Conservation (phyloP, 2,113 vertebrate species). For the Balaeniceps rex region DNA sequence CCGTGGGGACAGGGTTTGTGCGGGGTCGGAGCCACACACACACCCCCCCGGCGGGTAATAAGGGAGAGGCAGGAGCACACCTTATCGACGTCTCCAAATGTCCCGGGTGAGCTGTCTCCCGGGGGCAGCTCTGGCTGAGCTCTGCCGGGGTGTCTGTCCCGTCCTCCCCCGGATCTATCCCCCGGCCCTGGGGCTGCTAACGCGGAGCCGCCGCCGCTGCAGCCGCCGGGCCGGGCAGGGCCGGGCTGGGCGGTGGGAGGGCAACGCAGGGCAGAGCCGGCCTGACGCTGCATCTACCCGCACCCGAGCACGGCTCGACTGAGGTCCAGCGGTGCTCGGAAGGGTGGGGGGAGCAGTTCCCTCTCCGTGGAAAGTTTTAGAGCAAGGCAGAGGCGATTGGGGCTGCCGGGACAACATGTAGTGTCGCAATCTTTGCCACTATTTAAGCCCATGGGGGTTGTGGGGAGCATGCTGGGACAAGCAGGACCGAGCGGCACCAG, state of each 20-base stretch:
- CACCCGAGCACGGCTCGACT: fast-evolving
- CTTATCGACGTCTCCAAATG: not conserved
- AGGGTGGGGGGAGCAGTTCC: too few species aligned
- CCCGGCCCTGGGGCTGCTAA: not conserved
- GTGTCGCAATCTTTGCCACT: fast-evolving
- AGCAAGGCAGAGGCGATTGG: fast-evolving
- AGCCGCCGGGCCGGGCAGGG: not conserved
- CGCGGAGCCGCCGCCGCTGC: not conserved
- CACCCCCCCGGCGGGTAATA: not conserved
- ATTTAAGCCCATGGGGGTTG: not conserved
- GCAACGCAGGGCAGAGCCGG: too few species aligned
- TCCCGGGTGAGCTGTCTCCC: too few species aligned
- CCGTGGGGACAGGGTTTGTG: not conserved
- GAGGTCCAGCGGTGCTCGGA: not conserved
- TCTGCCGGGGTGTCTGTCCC: too few species aligned
- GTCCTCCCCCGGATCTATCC: too few species aligned
- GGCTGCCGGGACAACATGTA: fast-evolving
- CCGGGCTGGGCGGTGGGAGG: not conserved
- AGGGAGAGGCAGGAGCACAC: too few species aligned
- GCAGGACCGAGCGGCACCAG: not conserved
- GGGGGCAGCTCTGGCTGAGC: not conserved
- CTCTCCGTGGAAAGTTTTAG: not conserved
- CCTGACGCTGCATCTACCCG: too few species aligned
- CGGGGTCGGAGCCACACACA: fast-evolving
- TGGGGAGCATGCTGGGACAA: fast-evolving